Evolutionary conservation across 2,888 invertebrate genomes (phyloP).

Genomic region (Phalangium opilio): DNA sequence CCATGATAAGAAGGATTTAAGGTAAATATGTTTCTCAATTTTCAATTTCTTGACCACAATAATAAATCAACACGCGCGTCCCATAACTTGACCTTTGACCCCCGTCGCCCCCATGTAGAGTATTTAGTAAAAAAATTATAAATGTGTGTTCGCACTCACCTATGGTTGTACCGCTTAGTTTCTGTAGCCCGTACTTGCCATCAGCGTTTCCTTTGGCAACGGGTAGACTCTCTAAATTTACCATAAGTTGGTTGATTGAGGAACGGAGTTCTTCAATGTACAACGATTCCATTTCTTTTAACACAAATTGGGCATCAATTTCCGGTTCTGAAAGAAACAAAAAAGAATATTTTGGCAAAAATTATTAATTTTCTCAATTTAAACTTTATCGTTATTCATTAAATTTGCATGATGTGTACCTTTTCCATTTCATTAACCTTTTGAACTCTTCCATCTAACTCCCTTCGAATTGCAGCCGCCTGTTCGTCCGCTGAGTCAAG

Average conservation of each 20-base stretch:
- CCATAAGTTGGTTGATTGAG: conserved; percentile 94
- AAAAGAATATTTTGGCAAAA: no score
- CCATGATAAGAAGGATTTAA: no score
- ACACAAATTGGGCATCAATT: conserved; percentile 96
- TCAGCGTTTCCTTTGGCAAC: conserved; percentile 96
- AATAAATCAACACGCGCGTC: no score
- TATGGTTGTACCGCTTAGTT: conserved; percentile 97
- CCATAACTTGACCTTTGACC: no score
- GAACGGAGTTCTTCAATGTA: conserved; percentile 97
- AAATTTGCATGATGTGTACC: conserved; percentile 48
- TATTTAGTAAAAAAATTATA: no score
- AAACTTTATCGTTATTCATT: no score
- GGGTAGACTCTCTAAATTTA: conserved; percentile 94
- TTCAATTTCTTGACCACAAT: no score
- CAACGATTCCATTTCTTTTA: conserved; percentile 99
- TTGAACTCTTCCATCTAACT: conserved; percentile 94
- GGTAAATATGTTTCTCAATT: no score
- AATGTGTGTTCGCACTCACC: conserved; percentile 48
- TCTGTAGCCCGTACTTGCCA: conserved; percentile 92
- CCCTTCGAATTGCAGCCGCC: conserved; percentile 95
- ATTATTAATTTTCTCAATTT: no score
- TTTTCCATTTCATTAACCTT: conserved; percentile 93
- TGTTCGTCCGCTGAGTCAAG: conserved; percentile 98
- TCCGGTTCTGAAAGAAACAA: conserved; percentile 60
- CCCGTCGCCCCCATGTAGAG: no score